Conservation (phyloP, 64 coral and sea anemone species). For the Pocillopora damicornis region DNA sequence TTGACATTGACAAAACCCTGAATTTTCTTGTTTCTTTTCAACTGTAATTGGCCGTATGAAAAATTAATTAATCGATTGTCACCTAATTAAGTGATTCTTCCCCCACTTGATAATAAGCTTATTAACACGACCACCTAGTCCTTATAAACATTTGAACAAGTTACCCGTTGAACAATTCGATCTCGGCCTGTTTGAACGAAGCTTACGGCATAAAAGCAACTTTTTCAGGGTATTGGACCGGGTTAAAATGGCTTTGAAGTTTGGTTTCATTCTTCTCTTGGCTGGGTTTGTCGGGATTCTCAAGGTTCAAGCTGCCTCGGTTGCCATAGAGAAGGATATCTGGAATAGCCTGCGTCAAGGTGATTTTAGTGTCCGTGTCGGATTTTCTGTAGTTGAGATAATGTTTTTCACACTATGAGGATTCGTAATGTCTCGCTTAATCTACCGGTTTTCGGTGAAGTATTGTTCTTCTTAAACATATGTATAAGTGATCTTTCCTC, state of each 20-base stretch:
- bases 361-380: background rate
- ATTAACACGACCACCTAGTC: background rate
- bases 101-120: background rate
- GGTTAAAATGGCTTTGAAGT: conserved; percentile 1
- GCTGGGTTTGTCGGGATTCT: conserved; percentile 5
- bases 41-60: background rate
- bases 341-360: background rate
- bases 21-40: background rate
- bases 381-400: no score
- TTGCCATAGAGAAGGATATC: background rate
- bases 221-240: background rate
- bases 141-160: background rate
- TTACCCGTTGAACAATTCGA: background rate
- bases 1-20: background rate
- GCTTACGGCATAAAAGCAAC: no score
- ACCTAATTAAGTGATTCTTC: background rate
- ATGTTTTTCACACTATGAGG: no score
- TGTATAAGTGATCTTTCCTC: no score
- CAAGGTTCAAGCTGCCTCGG: conserved; percentile 1
- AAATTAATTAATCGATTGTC: conserved; percentile 15
- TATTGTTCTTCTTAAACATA: no score
- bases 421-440: no score
- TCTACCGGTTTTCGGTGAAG: no score
- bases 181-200: no score
- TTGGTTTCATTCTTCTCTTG: background rate